Percentiles rank a stretch among this genome's conserved stretches.
phyloP scores from a whole-genome alignment of 2,888 invertebrate species.

The Hirtodrosophila cameraria region DNA sequence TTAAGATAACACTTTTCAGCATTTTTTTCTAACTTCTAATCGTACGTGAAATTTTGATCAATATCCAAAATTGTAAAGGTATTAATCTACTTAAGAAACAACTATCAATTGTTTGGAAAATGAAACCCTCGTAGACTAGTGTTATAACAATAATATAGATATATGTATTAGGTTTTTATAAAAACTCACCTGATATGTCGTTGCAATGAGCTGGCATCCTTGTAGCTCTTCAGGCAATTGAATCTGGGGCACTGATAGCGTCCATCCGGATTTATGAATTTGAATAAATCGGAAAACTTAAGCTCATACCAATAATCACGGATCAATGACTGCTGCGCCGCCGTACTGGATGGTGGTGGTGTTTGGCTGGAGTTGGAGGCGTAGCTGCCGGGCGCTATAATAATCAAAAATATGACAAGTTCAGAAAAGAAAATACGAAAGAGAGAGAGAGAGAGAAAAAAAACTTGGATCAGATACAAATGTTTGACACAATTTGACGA shows the following conservation, averaged over 20 bases:
- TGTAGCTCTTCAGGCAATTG: constrained; percentile 84
- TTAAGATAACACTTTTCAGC: too few relatives aligned
- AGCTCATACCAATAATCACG: constrained; percentile 84
- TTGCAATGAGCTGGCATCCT: constrained; percentile 85
- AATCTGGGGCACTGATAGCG: constrained; percentile 84
- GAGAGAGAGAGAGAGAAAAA: background rate
- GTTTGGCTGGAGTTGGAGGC: constrained; percentile 82
- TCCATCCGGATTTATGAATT: constrained; percentile 84
- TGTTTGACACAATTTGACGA: constrained; percentile 36
- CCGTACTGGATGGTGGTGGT: constrained; percentile 74
- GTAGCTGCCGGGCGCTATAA: constrained; percentile 76
- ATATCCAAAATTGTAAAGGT: too few relatives aligned
- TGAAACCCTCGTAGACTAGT: too few relatives aligned
- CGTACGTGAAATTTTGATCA: too few relatives aligned
- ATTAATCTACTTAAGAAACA: too few relatives aligned
- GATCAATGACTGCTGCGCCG: constrained; percentile 81
- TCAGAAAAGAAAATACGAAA: constrained; percentile 22
- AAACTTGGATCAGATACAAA: constrained; percentile 6
- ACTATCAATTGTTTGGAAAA: too few relatives aligned
- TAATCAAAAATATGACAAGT: constrained; percentile 23
- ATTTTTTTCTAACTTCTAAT: too few relatives aligned
- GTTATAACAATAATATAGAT: constrained; percentile 6
- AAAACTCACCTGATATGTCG: constrained; percentile 84
- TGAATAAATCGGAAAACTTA: constrained; percentile 84
- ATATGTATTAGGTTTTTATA: background rate